Conservation (phyloP, 2,113 vertebrate species). For the Gorsachius goisagi region DNA sequence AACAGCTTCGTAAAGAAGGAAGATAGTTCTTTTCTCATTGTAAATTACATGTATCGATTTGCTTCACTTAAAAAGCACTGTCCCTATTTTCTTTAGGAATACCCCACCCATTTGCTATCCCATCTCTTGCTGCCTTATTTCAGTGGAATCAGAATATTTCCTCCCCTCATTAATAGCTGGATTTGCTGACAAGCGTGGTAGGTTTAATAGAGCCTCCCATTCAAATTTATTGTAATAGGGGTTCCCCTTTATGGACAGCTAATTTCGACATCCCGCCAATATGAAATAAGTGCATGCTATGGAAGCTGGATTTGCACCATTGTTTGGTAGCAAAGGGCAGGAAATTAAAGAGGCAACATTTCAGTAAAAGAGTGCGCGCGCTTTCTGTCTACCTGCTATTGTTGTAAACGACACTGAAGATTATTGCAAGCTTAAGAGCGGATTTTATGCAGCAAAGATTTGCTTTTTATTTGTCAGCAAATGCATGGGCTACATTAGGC, state of each 20-base stretch:
- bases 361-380: background rate
- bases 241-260: background rate
- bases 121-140: background rate
- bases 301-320: background rate
- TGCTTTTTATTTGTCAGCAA: background rate
- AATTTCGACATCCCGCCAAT: background rate
- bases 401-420: background rate
- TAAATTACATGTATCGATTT: background rate
- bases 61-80: background rate
- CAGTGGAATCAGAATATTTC: background rate
- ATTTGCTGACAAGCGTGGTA: background rate
- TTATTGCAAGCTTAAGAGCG: background rate
- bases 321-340: slow-evolving; percentile 14
- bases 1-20: background rate
- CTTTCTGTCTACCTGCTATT: background rate
- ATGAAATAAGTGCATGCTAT: background rate
- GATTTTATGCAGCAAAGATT: background rate
- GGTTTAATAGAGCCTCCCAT: background rate
- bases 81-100: background rate
- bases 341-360: background rate
- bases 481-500: background rate
- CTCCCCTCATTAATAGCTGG: background rate
- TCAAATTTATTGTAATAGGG: background rate
- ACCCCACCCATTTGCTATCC: background rate
- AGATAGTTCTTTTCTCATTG: background rate